Evolutionary conservation across 2,113 vertebrate genomes (phyloP).

Genomic region (Oostethus manadensis): DNA sequence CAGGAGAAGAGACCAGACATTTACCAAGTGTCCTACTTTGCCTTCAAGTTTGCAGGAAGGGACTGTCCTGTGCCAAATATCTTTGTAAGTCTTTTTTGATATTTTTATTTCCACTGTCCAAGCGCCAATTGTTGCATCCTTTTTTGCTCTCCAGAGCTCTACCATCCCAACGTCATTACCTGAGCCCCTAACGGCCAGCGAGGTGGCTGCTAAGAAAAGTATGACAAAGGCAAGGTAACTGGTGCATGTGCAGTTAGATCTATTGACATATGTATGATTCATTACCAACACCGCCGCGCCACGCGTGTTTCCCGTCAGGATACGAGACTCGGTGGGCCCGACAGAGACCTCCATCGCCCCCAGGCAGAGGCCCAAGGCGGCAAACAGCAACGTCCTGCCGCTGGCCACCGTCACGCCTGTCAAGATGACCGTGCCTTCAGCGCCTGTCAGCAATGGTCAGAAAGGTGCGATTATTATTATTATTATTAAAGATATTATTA

Average conservation of each 20-base stretch:
- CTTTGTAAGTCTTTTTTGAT: conserved; percentile 76
- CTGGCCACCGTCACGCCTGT: conserved; percentile 85
- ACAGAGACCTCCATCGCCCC: conserved; percentile 98
- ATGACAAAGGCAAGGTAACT: conserved; percentile 92
- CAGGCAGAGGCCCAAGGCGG: conserved; percentile 91
- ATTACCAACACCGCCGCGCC: too few relatives aligned
- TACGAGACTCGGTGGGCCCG: conserved; percentile 89
- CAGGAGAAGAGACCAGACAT: conserved; percentile 92
- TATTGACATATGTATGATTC: too few relatives aligned
- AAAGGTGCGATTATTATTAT: too few relatives aligned
- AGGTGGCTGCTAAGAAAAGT: conserved; percentile 92
- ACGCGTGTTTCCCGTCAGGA: conserved; percentile 64
- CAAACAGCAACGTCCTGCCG: conserved; percentile 76
- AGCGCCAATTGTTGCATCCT: too few relatives aligned
- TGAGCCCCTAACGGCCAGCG: conserved; percentile 89
- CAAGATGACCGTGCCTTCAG: conserved; percentile 79
- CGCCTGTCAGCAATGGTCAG: conserved; percentile 74
- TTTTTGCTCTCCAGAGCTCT: conserved; percentile 73
- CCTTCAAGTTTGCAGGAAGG: conserved; percentile 90
- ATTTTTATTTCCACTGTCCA: too few relatives aligned
- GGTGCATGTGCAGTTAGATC: not conserved
- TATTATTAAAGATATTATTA: too few relatives aligned
- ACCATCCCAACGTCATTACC: conserved; percentile 85
- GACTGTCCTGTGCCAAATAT: conserved; percentile 92
- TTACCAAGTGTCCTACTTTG: conserved; percentile 93